Percentiles rank a stretch among this genome's conserved stretches.
Conservation (phyloP, 2,113 vertebrate species). For the Entosphenus tridentatus region DNA sequence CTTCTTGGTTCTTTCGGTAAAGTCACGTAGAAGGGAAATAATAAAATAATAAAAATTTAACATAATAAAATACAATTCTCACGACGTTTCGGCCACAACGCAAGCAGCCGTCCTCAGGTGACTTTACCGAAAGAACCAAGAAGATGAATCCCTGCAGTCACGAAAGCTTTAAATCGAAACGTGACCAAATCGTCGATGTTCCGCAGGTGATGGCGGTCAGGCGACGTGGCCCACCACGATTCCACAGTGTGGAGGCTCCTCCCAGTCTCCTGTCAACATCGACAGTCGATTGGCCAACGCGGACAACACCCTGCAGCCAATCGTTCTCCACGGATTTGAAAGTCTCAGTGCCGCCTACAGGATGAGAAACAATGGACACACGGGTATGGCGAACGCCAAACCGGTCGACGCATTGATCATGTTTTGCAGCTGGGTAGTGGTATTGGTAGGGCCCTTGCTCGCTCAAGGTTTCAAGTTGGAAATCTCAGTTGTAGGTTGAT, state of each 20-base stretch:
- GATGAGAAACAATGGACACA: constrained; percentile 62
- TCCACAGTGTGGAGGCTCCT: constrained; percentile 48
- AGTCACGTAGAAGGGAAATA: too few relatives aligned
- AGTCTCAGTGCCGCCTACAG: constrained; percentile 28
- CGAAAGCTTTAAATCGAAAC: constrained; percentile 1
- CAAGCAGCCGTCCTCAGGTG: too few relatives aligned
- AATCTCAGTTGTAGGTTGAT: too few relatives aligned
- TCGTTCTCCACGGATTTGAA: constrained; percentile 43
- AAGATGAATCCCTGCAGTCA: too few relatives aligned
- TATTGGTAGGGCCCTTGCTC: not conserved
- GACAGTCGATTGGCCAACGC: constrained; percentile 43
- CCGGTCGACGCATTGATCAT: not conserved
- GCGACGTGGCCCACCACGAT: constrained; percentile 40
- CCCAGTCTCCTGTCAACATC: constrained; percentile 74
- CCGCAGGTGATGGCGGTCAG: constrained; percentile 43
- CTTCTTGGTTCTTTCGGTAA: too few relatives aligned
- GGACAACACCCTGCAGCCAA: constrained; percentile 34
- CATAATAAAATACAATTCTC: too few relatives aligned
- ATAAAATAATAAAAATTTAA: too few relatives aligned
- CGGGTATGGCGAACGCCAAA: constrained; percentile 28
- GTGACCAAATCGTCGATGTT: constrained; percentile 5
- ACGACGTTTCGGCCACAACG: too few relatives aligned
- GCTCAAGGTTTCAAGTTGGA: not conserved
- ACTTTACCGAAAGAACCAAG: too few relatives aligned
- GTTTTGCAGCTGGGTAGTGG: not conserved